Conservation (phyloP, 2,113 vertebrate species). For the Sphaerodactylus townsendi region DNA sequence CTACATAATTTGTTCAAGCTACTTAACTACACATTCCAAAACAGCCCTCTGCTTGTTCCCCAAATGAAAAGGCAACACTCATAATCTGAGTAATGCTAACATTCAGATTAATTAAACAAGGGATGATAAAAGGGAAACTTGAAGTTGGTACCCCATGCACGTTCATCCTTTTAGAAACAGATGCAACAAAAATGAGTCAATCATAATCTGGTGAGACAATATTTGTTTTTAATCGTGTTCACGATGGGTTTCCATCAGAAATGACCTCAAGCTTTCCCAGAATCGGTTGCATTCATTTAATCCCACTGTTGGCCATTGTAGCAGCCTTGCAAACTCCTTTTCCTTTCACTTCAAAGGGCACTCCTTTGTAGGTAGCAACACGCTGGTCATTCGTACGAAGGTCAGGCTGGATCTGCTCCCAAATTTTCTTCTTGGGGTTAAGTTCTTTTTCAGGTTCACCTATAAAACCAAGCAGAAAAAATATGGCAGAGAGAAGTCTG, state of each 20-base stretch:
- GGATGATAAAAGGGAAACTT: not conserved
- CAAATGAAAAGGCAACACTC: not conserved
- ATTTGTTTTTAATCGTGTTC: constrained; percentile 64
- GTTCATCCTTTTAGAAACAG: not conserved
- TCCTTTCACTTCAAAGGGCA: constrained; percentile 88
- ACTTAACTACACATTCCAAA: not conserved
- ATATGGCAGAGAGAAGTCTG: constrained; percentile 1
- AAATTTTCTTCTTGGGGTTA: constrained; percentile 98
- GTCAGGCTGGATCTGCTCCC: constrained; percentile 96
- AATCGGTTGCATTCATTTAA: constrained; percentile 80
- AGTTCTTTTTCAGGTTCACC: constrained; percentile 96
- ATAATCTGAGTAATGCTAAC: not conserved
- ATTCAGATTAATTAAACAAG: not conserved
- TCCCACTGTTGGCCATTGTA: constrained; percentile 91
- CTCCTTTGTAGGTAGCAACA: constrained; percentile 92
- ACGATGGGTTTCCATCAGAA: constrained; percentile 48
- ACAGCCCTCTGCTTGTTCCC: not conserved
- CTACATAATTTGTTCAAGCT: not conserved
- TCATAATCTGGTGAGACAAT: constrained; percentile 28
- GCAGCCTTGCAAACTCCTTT: constrained; percentile 92
- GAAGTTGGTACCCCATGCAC: not conserved
- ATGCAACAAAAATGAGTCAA: constrained; percentile 35
- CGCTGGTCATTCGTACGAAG: constrained; percentile 85
- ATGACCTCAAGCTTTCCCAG: constrained; percentile 27
- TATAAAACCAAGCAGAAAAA: constrained; percentile 62